A percentile compares a stretch with the other conserved stretches of the same genome.
Evolutionary conservation across 2,888 invertebrate species (phyloP).

Genomic region (Eristalis arbustorum): DNA sequence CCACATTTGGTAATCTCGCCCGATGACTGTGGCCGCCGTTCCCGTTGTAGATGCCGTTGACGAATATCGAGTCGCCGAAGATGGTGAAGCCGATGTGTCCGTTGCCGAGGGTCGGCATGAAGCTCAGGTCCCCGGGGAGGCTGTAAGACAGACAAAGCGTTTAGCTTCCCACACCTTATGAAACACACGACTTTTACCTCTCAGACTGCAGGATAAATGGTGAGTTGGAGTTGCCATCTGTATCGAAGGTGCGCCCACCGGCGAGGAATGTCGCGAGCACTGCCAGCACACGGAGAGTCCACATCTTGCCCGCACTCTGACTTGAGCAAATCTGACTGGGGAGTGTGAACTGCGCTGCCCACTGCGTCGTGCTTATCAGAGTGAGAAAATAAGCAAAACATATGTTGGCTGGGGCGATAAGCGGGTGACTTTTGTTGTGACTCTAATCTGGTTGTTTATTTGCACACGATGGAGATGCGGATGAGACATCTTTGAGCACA

Average conservation of each 20-base stretch:
- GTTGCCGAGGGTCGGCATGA: slow-evolving; percentile 83
- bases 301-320: slow-evolving; percentile 21
- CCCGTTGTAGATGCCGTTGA: slow-evolving; percentile 84
- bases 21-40: slow-evolving; percentile 82
- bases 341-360: neutral
- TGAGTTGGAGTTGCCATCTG: slow-evolving; percentile 3
- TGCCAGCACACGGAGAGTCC: neutral
- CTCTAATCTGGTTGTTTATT: slow-evolving; percentile 11
- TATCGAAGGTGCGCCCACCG: neutral
- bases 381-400: neutral
- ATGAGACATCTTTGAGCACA: neutral
- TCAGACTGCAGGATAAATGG: slow-evolving; percentile 41
- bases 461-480: neutral
- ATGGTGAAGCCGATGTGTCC: slow-evolving; percentile 83
- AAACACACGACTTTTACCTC: slow-evolving; percentile 23
- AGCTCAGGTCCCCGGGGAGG: slow-evolving; percentile 82
- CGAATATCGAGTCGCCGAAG: slow-evolving; percentile 83
- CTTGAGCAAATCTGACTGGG: neutral
- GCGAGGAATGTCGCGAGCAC: neutral
- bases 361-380: slow-evolving; percentile 27
- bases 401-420: slow-evolving; percentile 20
- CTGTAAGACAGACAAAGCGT: slow-evolving; percentile 74
- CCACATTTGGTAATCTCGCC: slow-evolving; percentile 83
- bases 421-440: slow-evolving; percentile 8
- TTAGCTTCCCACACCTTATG: neutral